phyloP scores from a whole-genome alignment of 2,888 invertebrate species.

The Mythimna impura region DNA sequence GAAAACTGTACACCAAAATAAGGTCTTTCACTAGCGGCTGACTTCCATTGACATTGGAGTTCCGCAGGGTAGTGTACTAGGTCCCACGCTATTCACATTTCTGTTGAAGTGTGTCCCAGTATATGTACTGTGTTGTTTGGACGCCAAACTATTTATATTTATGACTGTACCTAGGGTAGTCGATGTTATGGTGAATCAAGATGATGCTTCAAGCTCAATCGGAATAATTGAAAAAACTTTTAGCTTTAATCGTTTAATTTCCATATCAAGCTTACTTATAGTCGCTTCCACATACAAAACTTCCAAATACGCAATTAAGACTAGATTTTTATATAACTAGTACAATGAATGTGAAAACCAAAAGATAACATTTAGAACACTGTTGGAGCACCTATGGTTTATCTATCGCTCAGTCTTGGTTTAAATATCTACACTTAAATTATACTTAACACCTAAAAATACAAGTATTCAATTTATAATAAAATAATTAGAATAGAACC shows the following conservation, averaged over 20 bases:
- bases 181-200: neutral
- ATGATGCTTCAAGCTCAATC: neutral
- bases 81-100: neutral
- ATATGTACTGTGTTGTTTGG: neutral
- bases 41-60: neutral
- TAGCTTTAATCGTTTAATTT: slow-evolving; percentile 32
- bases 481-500: slow-evolving; percentile 21
- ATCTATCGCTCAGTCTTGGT: slow-evolving; percentile 65
- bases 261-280: slow-evolving; percentile 53
- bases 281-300: slow-evolving; percentile 42
- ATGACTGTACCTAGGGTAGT: neutral
- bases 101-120: neutral
- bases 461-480: slow-evolving; percentile 30
- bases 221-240: neutral
- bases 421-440: slow-evolving; percentile 53
- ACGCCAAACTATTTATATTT: neutral
- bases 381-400: slow-evolving; percentile 63
- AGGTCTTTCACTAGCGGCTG: neutral
- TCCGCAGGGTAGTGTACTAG: neutral
- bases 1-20: neutral
- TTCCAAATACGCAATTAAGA: slow-evolving; percentile 60
- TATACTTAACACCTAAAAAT: slow-evolving; percentile 32
- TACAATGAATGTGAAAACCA: slow-evolving; percentile 49
- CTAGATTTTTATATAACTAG: slow-evolving; percentile 62
- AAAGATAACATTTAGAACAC: slow-evolving; percentile 55